Conservation (phyloP, 2,797 vertebrate genomes). For the Clarias laeviceps region DNA sequence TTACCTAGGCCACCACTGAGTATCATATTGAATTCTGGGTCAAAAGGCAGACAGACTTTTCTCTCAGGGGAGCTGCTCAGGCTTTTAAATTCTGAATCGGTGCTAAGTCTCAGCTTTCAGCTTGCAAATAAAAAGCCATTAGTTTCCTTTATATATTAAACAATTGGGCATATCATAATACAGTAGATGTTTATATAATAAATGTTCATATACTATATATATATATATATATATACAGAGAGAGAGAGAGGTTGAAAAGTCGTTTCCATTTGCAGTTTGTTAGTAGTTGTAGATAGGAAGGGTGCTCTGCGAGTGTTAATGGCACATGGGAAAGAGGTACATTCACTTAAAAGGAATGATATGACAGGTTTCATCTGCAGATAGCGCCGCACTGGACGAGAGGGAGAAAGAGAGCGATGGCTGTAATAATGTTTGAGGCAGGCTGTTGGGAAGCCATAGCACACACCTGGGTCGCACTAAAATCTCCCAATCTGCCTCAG, state of each 20-base stretch:
- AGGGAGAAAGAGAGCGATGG: slow-evolving; percentile 28
- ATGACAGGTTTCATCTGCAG: slow-evolving; percentile 35
- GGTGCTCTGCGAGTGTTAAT: slow-evolving; percentile 45
- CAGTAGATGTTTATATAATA: slow-evolving; percentile 32
- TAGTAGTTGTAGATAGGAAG: background rate
- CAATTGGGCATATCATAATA: slow-evolving; percentile 51
- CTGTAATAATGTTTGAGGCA: slow-evolving; percentile 46
- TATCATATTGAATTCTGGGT: slow-evolving; percentile 37
- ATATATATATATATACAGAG: no score
- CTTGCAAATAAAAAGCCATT: slow-evolving; percentile 55
- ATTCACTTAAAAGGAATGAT: slow-evolving; percentile 34
- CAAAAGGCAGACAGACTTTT: slow-evolving; percentile 35
- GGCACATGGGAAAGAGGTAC: slow-evolving; percentile 37
- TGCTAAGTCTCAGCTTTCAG: slow-evolving; percentile 33
- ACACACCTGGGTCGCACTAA: slow-evolving; percentile 41
- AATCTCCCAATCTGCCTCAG: slow-evolving; percentile 19
- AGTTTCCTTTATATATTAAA: slow-evolving; percentile 47
- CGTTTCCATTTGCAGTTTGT: slow-evolving; percentile 46
- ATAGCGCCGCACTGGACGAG: background rate
- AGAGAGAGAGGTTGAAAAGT: slow-evolving; percentile 6
- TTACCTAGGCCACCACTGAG: slow-evolving; percentile 20
- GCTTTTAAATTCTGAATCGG: slow-evolving; percentile 42
- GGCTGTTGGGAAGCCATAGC: slow-evolving; percentile 19
- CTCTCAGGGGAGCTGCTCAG: slow-evolving; percentile 23
- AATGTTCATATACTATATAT: no score